A percentile compares a stretch with the other conserved stretches of the same genome.
phyloP scores from a whole-genome alignment of 2,888 invertebrate species.

The Perdita meconis region DNA sequence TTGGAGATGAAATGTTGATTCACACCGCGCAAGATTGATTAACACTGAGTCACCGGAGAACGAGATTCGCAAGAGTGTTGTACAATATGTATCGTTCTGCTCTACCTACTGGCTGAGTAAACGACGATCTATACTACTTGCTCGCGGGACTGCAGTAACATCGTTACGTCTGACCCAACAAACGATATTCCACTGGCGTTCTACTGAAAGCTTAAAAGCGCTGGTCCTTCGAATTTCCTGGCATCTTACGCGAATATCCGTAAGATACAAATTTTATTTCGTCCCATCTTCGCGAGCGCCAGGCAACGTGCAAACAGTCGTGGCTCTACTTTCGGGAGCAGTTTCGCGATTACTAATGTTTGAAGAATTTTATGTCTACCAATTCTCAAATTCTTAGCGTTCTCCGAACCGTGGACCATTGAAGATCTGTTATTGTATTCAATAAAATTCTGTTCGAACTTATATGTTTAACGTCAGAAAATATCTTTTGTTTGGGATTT shows the following conservation, averaged over 20 bases:
- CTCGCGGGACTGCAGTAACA: conserved; percentile 41
- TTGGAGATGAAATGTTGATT: background rate
- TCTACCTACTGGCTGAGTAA: conserved; percentile 48
- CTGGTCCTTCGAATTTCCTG: conserved; percentile 36
- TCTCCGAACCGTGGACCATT: too few relatives aligned
- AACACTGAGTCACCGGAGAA: conserved; percentile 21
- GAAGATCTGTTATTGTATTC: too few relatives aligned
- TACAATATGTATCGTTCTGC: conserved; percentile 51
- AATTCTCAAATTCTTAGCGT: too few relatives aligned
- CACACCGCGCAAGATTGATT: background rate
- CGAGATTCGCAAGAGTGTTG: conserved; percentile 41
- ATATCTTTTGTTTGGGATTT: too few relatives aligned
- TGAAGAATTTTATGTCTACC: too few relatives aligned
- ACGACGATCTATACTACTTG: conserved; percentile 51
- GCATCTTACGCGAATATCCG: conserved; percentile 33
- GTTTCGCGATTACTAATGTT: too few relatives aligned
- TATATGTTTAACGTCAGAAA: too few relatives aligned
- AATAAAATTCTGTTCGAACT: too few relatives aligned
- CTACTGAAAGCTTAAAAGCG: background rate
- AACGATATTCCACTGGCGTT: conserved; percentile 45
- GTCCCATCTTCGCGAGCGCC: background rate
- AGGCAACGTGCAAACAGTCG: background rate
- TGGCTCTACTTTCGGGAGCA: too few relatives aligned
- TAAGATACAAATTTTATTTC: conserved; percentile 44
- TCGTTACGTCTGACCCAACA: conserved; percentile 42